Percentiles rank a stretch among this genome's conserved stretches.
phyloP scores from a whole-genome alignment of 35 echinoderm and acorn worm species.

The Patiria miniata region DNA sequence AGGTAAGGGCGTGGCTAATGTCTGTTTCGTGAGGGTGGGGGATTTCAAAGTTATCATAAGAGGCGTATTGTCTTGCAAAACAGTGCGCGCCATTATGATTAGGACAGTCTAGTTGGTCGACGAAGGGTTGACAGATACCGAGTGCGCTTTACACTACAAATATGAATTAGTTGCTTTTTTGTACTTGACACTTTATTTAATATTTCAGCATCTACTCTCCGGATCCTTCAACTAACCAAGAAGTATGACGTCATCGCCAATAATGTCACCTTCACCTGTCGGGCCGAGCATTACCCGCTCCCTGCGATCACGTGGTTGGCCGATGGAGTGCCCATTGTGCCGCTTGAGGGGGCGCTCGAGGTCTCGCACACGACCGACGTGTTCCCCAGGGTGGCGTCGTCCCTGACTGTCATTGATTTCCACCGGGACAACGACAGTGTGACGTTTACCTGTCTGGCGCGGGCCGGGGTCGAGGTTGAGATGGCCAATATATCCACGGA shows the following conservation, averaged over 20 bases:
- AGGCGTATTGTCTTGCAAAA: too few relatives aligned
- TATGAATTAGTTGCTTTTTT: too few relatives aligned
- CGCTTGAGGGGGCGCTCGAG: not conserved
- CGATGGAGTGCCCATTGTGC: not conserved
- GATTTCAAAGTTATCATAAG: too few relatives aligned
- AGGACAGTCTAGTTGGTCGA: too few relatives aligned
- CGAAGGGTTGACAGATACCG: too few relatives aligned
- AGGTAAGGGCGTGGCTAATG: not conserved
- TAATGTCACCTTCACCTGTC: conserved; percentile 14
- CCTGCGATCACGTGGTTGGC: not conserved
- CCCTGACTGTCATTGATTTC: not conserved
- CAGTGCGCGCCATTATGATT: too few relatives aligned
- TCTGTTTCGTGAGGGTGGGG: too few relatives aligned
- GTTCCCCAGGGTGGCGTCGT: not conserved
- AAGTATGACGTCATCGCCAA: not conserved
- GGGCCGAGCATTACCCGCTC: not conserved
- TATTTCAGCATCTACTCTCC: not conserved
- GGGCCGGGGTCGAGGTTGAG: not conserved
- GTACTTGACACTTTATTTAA: too few relatives aligned
- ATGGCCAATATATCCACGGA: not conserved
- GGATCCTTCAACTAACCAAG: not conserved
- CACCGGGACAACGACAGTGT: not conserved
- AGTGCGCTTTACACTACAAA: too few relatives aligned
- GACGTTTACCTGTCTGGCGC: not conserved
- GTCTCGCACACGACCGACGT: not conserved